phyloP scores from a whole-genome alignment of 2,797 vertebrate species.

The Fringilla coelebs region DNA sequence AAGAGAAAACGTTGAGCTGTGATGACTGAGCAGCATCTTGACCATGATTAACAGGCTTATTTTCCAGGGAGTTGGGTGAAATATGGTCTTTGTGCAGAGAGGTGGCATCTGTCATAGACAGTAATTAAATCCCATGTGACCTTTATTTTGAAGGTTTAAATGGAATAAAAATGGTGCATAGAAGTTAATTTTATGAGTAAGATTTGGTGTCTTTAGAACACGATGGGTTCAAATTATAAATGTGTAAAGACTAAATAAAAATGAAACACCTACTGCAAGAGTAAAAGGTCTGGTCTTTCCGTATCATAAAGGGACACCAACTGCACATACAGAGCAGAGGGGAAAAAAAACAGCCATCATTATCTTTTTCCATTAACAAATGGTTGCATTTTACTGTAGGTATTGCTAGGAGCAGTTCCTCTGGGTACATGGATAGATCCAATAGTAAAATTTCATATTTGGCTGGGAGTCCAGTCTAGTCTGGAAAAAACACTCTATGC shows the following conservation, averaged over 20 bases:
- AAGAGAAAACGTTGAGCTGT: not conserved
- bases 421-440: no score
- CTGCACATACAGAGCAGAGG: not conserved
- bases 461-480: no score
- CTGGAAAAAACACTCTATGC: no score
- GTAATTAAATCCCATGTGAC: not conserved
- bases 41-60: slow-evolving; percentile 5
- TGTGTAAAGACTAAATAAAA: not conserved
- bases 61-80: not conserved
- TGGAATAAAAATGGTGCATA: not conserved
- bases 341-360: not conserved
- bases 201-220: not conserved
- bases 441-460: no score
- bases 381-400: not conserved
- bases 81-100: not conserved
- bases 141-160: not conserved
- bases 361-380: not conserved
- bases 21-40: slow-evolving; percentile 34
- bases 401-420: not conserved
- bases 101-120: not conserved
- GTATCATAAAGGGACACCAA: not conserved
- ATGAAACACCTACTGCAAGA: not conserved
- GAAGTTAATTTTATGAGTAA: not conserved
- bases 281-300: accelerated
- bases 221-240: not conserved